These are phyloP conservation scores for Eptesicus fuscus DNA, from an alignment of 2,113 vertebrate species.

Conservation along the genomic window DNA sequence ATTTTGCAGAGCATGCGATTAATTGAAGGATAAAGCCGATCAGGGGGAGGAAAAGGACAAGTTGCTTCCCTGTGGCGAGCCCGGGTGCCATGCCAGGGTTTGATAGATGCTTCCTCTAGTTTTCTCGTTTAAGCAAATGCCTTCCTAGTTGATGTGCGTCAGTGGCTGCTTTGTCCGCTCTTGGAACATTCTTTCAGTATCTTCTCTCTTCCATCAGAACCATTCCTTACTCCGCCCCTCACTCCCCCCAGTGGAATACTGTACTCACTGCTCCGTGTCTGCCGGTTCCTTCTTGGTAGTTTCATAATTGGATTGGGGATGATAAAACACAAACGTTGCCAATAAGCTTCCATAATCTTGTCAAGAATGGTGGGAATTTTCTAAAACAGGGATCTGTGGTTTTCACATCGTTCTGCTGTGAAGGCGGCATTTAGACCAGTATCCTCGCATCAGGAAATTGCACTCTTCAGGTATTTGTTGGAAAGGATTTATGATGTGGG, in stretches of 20 bases:
- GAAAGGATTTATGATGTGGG: background rate
- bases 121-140: background rate
- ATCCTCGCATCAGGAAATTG: background rate
- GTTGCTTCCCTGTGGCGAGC: background rate
- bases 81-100: background rate
- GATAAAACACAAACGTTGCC: background rate
- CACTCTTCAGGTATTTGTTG: background rate
- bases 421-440: background rate
- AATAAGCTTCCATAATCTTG: background rate
- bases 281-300: background rate
- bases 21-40: constrained; percentile 52
- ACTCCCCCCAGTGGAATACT: background rate
- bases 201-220: background rate
- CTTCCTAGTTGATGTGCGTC: background rate
- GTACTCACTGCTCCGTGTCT: background rate
- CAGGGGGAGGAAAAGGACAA: constrained; percentile 26
- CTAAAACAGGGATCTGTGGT: background rate
- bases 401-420: background rate
- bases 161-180: background rate
- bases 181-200: background rate
- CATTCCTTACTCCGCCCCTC: no score
- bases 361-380: background rate
- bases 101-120: background rate
- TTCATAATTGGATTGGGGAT: background rate
- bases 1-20: constrained; percentile 57